Percentiles rank a stretch among this genome's conserved stretches.
phyloP scores from a whole-genome alignment of 2,888 invertebrate genomes.

The Agriopis leucophaearia region DNA sequence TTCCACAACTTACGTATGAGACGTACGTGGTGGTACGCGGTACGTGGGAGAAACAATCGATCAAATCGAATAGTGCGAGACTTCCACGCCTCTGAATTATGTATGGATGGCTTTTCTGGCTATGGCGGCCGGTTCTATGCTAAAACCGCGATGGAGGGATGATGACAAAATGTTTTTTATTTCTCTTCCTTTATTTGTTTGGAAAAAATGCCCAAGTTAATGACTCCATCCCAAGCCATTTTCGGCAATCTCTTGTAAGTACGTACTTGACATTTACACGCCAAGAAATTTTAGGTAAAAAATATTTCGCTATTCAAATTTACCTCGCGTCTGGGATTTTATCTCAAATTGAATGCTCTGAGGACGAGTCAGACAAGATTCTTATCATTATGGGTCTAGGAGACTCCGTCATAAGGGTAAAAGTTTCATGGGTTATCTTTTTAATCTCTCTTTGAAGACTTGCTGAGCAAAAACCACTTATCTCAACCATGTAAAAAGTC shows the following conservation, averaged over 20 bases:
- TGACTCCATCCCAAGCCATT: slow-evolving; percentile 16
- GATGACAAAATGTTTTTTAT: background rate
- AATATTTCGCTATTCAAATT: slow-evolving; percentile 24
- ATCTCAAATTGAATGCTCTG: slow-evolving; percentile 41
- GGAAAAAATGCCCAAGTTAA: slow-evolving; percentile 21
- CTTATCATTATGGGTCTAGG: slow-evolving; percentile 3
- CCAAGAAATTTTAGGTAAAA: slow-evolving; percentile 18
- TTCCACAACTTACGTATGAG: too few species aligned
- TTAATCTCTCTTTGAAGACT: slow-evolving; percentile 6
- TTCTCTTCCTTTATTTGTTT: slow-evolving; percentile 11
- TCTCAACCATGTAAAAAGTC: background rate
- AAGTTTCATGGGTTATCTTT: slow-evolving; percentile 12
- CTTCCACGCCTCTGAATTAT: too few species aligned
- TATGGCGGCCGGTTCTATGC: too few species aligned
- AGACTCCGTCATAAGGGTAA: slow-evolving; percentile 1
- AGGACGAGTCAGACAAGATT: slow-evolving; percentile 2
- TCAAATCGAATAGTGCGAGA: too few species aligned
- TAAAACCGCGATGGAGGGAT: too few species aligned
- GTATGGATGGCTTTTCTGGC: too few species aligned
- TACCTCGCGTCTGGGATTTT: slow-evolving; percentile 28
- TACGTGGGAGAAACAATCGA: too few species aligned
- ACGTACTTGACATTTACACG: slow-evolving; percentile 27
- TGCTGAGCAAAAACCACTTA: slow-evolving; percentile 9
- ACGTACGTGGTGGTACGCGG: too few species aligned
- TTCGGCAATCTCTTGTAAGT: slow-evolving; percentile 22